Base-by-base conservation (phyloP, 2,888 invertebrate genomes). In the Lymantria dispar region DNA sequence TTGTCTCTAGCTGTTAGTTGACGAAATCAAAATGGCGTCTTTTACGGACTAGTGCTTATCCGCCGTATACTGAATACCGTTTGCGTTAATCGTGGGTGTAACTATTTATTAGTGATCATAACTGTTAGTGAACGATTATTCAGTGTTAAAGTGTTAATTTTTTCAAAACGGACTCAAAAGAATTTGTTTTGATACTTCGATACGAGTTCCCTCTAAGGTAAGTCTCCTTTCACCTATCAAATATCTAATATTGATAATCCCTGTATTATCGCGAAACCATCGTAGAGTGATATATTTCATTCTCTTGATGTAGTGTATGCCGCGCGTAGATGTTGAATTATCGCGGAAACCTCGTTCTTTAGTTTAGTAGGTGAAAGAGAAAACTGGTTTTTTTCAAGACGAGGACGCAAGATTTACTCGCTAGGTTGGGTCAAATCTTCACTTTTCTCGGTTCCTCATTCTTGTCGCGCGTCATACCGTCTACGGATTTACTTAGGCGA, bases 21-120 rank as follows among this genome's bases (percentile, higher is more conserved):
- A 91, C 89, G 91, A 91, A 88, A 90, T 90, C 90, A 91, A 91
- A 90, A 91, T 91, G 90, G 91, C 90, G 88, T 87, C 85, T 83
- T 84, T 85, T 83, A 83, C 80, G 80, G 81, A 76, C 77, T 88
- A 87, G 85, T 81, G 82, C 83, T 78, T 83, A 85, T 86, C 83
- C 76, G 85, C 87, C 87, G 87, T 80, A 83, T 79, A 82, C 76
- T 76, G 74, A 68, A 70, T 70, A 71, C 71, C 68, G 76, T 79
- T 81, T 78, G 72, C 60, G 66, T 69, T 69, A 70, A 73, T 74
- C 73, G 76, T 72, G 80, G 68, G 78, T 78, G 80, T 70, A 73
- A 69, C 70, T 74, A 76, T 77, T 78, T 77, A 70, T 64, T 73
- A 77, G 84, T 84, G 82, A 62, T 79, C 75, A 66, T 64, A 70